Percentiles rank a stretch among this genome's conserved stretches.
Conservation (phyloP, 2,797 vertebrate species). For the Fistularia commersonii region DNA sequence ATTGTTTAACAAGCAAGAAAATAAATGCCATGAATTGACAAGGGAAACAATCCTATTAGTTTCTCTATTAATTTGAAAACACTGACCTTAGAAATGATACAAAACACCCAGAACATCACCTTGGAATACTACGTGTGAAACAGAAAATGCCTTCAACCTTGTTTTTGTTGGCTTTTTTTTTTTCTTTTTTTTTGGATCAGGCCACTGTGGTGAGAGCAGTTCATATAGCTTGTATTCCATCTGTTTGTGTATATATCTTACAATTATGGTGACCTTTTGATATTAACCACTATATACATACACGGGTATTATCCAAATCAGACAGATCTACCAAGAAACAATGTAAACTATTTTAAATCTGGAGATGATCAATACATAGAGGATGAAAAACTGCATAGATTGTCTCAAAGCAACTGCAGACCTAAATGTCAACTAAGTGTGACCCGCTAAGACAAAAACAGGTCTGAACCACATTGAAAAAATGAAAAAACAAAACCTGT, state of each 20-base stretch:
- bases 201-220: constrained; percentile 84
- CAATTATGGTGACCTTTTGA: constrained; percentile 55
- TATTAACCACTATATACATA: constrained; percentile 38
- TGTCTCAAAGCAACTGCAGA: constrained; percentile 18
- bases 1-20: constrained; percentile 40
- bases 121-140: constrained; percentile 58
- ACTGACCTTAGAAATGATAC: constrained; percentile 39
- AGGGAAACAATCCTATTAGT: constrained; percentile 34
- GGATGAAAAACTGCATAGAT: constrained; percentile 65
- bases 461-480: too few relatives aligned
- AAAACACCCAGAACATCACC: constrained; percentile 38
- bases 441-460: too few relatives aligned
- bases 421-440: constrained; percentile 1
- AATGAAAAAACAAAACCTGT: too few relatives aligned
- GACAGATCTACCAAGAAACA: constrained; percentile 1
- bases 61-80: constrained; percentile 53
- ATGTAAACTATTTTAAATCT: neutral
- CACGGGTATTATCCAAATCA: constrained; percentile 10
- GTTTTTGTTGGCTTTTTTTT: constrained; percentile 26
- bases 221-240: constrained; percentile 71
- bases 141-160: constrained; percentile 39
- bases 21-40: constrained; percentile 33
- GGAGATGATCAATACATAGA: constrained; percentile 2
- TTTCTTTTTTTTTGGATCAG: constrained; percentile 66
- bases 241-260: constrained; percentile 57